Base-by-base conservation (phyloP, 2,888 invertebrate genomes). In the Zelleria hepariella region DNA sequence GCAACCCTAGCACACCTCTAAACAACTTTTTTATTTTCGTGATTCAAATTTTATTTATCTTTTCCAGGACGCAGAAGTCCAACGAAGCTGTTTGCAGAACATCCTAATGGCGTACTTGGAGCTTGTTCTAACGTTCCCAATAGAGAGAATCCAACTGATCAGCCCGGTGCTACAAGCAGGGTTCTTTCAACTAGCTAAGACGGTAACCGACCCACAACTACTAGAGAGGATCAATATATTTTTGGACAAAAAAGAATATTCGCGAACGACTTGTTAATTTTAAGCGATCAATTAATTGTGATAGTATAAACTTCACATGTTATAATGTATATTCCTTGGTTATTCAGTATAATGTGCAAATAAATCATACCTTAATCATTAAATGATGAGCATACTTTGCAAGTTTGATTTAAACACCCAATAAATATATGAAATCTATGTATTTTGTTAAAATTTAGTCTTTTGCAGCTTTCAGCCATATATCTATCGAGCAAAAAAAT, bases 41-140 rank as follows among this genome's bases (percentile, higher is more conserved):
- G n/a, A n/a, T n/a, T n/a, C n/a, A n/a, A n/a, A n/a, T n/a, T 42
- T 42, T 10, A 32, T 42, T 15, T 15, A 42, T 42, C 32, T 42
- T 15, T 69, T 74, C 67, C 83, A 94, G 94, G 95, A 98, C 76
- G 93, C 94, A 59, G 97, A 97, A 72, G 95, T 96, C 20, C 95
- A 94, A 73, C 91, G 95, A 62, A 92, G 93, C 60, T 95, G 96
- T 21, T 93, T 96, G 86, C 94, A 95, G 26, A 96, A 97, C 78
- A 93, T 96, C 68, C 90, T 98, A 67, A 94, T 94, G 75, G 95
- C 95, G 23, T 94, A 95, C 64, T 91, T 98, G 74, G 96, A 97
- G 73, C 89, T 97, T 66, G 89, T 93, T 10, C 80, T 92, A 24
- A 91, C 92, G 5, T 88, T 94, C 69, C 90, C 93, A 51, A 81